phyloP scores from a whole-genome alignment of 2,113 vertebrate species.

The Baryphthengus martii region DNA sequence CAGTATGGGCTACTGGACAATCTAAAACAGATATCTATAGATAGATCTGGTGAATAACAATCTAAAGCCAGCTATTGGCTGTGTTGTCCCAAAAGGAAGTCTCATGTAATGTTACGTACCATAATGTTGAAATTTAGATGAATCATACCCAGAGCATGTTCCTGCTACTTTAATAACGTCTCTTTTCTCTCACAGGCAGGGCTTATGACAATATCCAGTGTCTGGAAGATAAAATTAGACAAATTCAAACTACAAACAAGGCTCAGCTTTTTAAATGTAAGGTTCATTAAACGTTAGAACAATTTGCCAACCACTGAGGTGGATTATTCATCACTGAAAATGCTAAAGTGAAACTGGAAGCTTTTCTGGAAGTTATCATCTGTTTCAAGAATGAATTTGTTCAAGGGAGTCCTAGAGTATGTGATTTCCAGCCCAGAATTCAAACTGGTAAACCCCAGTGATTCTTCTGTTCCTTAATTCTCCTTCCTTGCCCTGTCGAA shows the following conservation, averaged over 20 bases:
- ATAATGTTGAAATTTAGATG: neutral
- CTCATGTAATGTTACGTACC: neutral
- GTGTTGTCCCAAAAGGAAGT: neutral
- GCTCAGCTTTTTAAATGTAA: neutral
- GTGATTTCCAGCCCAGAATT: neutral
- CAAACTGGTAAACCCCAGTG: neutral
- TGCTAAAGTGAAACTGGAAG: neutral
- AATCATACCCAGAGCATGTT: neutral
- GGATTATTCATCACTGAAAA: neutral
- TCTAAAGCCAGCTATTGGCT: neutral
- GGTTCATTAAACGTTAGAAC: neutral
- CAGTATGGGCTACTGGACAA: neutral
- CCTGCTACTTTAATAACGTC: neutral
- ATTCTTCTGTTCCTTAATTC: neutral
- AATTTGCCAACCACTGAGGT: neutral
- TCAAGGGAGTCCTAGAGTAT: neutral
- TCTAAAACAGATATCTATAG: neutral
- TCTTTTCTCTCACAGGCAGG: neutral
- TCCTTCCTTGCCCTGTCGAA: neutral
- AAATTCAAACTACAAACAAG: neutral
- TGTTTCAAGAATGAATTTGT: neutral
- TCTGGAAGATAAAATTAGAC: neutral
- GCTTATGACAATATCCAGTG: neutral
- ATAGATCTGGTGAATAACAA: neutral
- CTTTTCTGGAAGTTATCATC: neutral